phyloP scores from a whole-genome alignment of 2,888 invertebrate genomes.

The Hesperia comma region DNA sequence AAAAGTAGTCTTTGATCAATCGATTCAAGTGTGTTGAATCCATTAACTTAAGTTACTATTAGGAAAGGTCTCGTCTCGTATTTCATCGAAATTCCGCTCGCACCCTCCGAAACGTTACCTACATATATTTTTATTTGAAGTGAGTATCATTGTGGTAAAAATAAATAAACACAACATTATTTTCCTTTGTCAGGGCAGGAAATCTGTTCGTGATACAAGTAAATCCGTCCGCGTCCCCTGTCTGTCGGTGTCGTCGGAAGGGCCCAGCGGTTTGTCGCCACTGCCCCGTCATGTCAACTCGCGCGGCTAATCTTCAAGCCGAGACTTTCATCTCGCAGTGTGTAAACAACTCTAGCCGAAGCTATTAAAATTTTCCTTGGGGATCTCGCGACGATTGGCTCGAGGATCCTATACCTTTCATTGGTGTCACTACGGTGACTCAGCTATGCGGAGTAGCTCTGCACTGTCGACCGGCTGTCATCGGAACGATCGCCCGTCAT shows the following conservation, averaged over 20 bases:
- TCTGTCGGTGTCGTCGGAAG: constrained; percentile 76
- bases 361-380: constrained; percentile 44
- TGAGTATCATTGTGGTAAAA: constrained; percentile 40
- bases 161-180: constrained; percentile 52
- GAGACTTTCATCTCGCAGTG: constrained; percentile 57
- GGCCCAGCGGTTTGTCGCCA: constrained; percentile 77
- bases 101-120: constrained; percentile 9
- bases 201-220: constrained; percentile 80
- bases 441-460: constrained; percentile 70
- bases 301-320: constrained; percentile 70
- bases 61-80: constrained; percentile 31
- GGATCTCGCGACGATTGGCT: constrained; percentile 52
- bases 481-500: constrained; percentile 78
- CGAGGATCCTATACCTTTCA: constrained; percentile 58
- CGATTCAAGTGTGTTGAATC: not conserved
- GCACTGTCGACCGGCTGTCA: constrained; percentile 77
- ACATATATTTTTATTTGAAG: constrained; percentile 29
- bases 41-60: constrained; percentile 13
- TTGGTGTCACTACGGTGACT: constrained; percentile 68
- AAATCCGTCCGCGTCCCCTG: constrained; percentile 79
- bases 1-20: too few relatives aligned
- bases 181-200: constrained; percentile 77
- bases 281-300: constrained; percentile 76
- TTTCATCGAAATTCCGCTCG: constrained; percentile 30
- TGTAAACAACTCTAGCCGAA: constrained; percentile 48